phyloP scores from a whole-genome alignment of 2,888 invertebrate species.

The Microplitis manilae region DNA sequence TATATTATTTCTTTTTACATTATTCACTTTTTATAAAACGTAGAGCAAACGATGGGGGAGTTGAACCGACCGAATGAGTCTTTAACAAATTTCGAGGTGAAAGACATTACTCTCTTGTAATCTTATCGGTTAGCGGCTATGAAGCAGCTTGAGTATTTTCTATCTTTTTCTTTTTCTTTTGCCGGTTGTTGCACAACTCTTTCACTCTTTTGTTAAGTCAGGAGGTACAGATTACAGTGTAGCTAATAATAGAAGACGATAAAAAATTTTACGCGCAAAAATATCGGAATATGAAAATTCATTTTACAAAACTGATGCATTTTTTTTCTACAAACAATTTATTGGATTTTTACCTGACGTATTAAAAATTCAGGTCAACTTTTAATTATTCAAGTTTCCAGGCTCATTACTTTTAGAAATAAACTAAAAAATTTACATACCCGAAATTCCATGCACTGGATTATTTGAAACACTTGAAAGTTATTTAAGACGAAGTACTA shows the following conservation, averaged over 20 bases:
- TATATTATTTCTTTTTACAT: not conserved
- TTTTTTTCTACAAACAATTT: conserved; percentile 28
- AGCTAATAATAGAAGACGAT: conserved; percentile 68
- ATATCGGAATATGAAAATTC: conserved; percentile 54
- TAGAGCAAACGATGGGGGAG: conserved; percentile 1
- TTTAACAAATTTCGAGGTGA: conserved; percentile 33
- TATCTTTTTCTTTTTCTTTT: conserved; percentile 20
- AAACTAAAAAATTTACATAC: too few species aligned
- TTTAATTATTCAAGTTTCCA: not conserved
- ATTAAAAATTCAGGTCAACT: not conserved
- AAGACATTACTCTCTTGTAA: conserved; percentile 24
- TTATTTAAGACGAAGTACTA: too few species aligned
- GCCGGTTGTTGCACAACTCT: conserved; percentile 22
- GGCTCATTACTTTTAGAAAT: not conserved
- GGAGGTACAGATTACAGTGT: conserved; percentile 65
- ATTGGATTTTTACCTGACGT: not conserved
- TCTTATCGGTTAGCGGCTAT: conserved; percentile 26
- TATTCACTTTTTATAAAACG: conserved; percentile 20
- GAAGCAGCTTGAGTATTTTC: conserved; percentile 38
- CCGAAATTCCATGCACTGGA: too few species aligned
- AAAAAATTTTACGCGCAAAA: conserved; percentile 67
- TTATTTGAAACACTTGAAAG: too few species aligned
- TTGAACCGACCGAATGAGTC: not conserved
- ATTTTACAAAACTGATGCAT: conserved; percentile 64
- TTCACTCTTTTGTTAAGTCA: conserved; percentile 40